Evolutionary conservation across 2,797 vertebrate genomes (phyloP), one percentile per base, ranked within the genome.

Genomic region (Podargus strigoides): DNA sequence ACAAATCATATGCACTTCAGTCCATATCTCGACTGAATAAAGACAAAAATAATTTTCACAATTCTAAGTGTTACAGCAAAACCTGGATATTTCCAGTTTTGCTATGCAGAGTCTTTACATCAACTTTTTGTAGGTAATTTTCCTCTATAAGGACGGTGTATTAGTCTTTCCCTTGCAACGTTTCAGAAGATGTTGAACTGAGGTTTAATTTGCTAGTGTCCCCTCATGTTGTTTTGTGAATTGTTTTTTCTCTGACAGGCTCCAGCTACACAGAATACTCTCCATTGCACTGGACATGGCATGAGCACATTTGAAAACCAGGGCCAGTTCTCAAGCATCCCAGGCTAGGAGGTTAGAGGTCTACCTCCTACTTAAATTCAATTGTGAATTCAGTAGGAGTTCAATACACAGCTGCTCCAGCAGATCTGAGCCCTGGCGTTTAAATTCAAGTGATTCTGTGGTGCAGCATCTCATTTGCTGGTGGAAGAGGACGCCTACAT

Each of bases 401-500:
- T 77, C 49, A 59, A 3, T 8, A 39, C 18, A 42, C 2, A 70
- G 50, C 27, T 82, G 76, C 63, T 64, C 26, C 39, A 87, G 56
- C 50, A 85, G 72, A 64, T 30, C 17, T 1, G 3, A 89, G n/a
- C 46, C 12, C 55, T 50, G 7, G 1, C 53, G 62, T 26, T 86
- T 58, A 36, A 50, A 42, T 53, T 76, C 42, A 12, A 18, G 36
- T 67, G 47, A 73, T 10, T 37, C 37, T 26, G 32, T 32, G 56
- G 42, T 28, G 32, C 59, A 72, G 42, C 14, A 68, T 50, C 63
- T 76, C 42, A 23, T 59, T 11, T 83, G 21, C 37, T 36, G 28
- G 36, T 46, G 10, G 36, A 34, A 76, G 42, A 1, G 2, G 64
- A 50, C 34, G 26, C 9, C 24, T 14, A 6, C 0, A 0, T 0